A percentile compares a stretch with the other conserved stretches of the same genome.
Conservation (phyloP, 2,797 vertebrate species). For the Lagorchestes hirsutus region DNA sequence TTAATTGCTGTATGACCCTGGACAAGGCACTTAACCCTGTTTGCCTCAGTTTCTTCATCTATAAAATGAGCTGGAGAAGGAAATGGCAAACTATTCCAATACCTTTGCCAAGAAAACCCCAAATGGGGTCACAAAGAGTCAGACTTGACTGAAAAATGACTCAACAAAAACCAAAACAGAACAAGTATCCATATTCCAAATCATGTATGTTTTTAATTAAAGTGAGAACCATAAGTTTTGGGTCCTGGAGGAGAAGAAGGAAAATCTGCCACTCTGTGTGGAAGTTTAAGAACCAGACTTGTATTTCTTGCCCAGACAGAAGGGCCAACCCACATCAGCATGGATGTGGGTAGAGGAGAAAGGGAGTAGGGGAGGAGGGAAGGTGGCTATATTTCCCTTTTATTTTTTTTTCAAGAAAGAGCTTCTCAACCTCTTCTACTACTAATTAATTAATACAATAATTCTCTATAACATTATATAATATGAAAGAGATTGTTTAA, state of each 20-base stretch:
- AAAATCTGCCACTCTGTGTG: neutral
- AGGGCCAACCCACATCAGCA: constrained; percentile 1
- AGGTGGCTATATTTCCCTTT: neutral
- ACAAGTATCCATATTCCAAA: neutral
- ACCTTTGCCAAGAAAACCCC: neutral
- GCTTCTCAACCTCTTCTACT: neutral
- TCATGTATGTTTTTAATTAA: neutral
- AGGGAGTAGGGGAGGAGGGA: neutral
- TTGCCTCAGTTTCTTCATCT: neutral
- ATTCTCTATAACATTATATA: neutral
- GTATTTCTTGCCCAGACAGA: constrained; percentile 2
- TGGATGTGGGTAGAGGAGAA: neutral
- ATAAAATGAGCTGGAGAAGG: neutral
- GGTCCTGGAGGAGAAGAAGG: neutral
- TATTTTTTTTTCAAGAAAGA: neutral
- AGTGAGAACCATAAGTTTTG: neutral
- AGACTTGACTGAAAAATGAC: neutral
- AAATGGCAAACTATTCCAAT: neutral
- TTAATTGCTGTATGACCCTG: neutral
- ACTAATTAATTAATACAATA: neutral
- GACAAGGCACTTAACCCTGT: neutral
- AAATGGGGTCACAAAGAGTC: neutral
- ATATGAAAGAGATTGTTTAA: neutral
- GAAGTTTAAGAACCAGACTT: neutral
- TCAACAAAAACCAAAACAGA: neutral